A percentile compares a stretch with the other conserved stretches of the same genome.
phyloP scores from a whole-genome alignment of 2,888 invertebrate species.

The Drosophila colorata region DNA sequence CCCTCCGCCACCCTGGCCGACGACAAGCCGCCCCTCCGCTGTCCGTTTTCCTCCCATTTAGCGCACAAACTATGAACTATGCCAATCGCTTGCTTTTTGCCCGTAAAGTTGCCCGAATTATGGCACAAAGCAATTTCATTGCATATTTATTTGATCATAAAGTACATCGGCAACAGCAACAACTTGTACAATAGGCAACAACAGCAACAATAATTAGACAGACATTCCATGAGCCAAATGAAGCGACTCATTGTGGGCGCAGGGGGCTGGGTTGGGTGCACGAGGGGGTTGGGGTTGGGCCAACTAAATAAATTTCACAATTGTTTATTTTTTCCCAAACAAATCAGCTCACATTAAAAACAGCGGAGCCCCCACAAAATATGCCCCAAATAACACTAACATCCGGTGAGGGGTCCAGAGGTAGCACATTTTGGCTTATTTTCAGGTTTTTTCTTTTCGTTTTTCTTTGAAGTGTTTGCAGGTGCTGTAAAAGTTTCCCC shows the following conservation, averaged over 20 bases:
- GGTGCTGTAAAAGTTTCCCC: constrained; percentile 22
- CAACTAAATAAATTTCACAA: constrained; percentile 76
- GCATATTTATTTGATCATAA: constrained; percentile 74
- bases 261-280: not conserved
- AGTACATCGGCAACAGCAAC: constrained; percentile 33
- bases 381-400: constrained; percentile 56
- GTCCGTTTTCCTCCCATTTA: not conserved
- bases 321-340: constrained; percentile 77
- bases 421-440: constrained; percentile 4
- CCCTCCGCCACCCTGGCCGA: not conserved
- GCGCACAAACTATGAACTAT: constrained; percentile 28
- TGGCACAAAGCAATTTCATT: constrained; percentile 63
- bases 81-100: constrained; percentile 11
- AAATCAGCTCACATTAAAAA: constrained; percentile 76
- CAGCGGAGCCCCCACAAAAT: constrained; percentile 66
- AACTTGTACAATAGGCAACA: constrained; percentile 6
- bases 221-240: constrained; percentile 40
- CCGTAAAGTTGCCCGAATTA: constrained; percentile 62
- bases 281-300: constrained; percentile 11
- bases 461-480: constrained; percentile 34
- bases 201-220: constrained; percentile 42
- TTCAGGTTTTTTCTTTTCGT: not conserved
- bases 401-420: constrained; percentile 44
- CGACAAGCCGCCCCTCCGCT: not conserved
- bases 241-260: not conserved